Evolutionary conservation across 2,888 invertebrate species (phyloP), one percentile per base, ranked within the genome.

Genomic region (Caenorhabditis sp.): DNA sequence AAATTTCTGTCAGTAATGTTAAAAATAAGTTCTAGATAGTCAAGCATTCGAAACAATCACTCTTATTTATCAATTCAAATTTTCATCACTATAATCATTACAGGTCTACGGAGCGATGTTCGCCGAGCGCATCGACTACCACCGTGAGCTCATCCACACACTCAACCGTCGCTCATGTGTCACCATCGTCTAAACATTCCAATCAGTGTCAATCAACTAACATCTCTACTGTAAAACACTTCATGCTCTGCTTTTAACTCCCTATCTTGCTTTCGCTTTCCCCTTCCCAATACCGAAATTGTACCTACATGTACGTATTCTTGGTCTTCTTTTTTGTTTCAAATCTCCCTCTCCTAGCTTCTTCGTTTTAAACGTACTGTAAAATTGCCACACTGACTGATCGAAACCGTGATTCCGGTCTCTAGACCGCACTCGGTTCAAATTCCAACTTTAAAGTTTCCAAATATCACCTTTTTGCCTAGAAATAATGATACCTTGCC

Each of bases 51-150:
- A 31, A 44, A 44, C 10, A 38, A 38, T 8, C 38, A 38, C 38
- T n/a, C n/a, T n/a, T n/a, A 31, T 4, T 31, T 31, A 31, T 31
- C 7, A 2, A 26, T 22, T n/a, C 14, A 0, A 41, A 47, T 44
- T 44, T 1, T 14, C 14, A 2, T 0, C 1, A n/a, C n/a, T n/a
- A 31, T 31, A 31, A 6, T 6, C 7, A 31, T 31, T 31, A 31
- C 63, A 79, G 79, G 64, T 64, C 1, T 79, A 64, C 24, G 70
- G 44, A 16, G 63, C 79, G n/a, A 22, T 63, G 35, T 70, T 70
- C 56, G 79, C 79, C 4, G 70, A 79, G 44, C 79, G 79, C 70
- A 79, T 79, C 64, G 79, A 79, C 58, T 70, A 70, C 22, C 70
- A 70, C 28, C 79, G 79, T 24, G 79, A 79, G 58, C 63, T 70